Base-by-base conservation (phyloP, 2,113 vertebrate genomes). In the Pleuronectes platessa region DNA sequence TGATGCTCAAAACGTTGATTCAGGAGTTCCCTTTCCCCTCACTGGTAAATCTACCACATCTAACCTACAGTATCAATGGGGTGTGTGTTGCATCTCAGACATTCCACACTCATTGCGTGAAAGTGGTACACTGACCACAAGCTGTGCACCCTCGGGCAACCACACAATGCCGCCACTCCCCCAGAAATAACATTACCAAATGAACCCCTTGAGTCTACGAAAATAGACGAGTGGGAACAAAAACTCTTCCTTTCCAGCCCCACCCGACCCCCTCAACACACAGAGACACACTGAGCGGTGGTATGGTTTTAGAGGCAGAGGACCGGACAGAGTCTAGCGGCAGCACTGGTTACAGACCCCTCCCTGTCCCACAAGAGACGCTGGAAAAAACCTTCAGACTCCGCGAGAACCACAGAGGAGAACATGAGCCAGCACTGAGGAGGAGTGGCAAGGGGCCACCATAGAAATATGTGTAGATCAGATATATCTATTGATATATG, bases 161-260 rank as follows among this genome's bases (percentile, higher is more conserved):
- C 74, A 58, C 77, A 83, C 71, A 86, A 71, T 79, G 79, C 75
- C 53, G 68, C 75, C 40, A 60, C 73, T 21, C 61, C 58, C 70
- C 74, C 31, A 18, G 69, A 87, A 90, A 91, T 86, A 90, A 82
- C 77, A 80, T 55, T 60, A 67, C 75, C 42, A 90, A 89, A 91
- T 86, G 79, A 85, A 61, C 54, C 85, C 76, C 55, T 83, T 71
- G 62, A 67, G 58, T 72, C 11, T 35, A 65, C 81, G 55, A 23
- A 92, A 90, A 89, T 89, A 90, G 79, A 67, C 23, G 1, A 81
- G 64, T 63, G 51, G 70, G 66, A 83, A 78, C 65, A 78, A 79
- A 77, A 81, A 61, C 55, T 56, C 14, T 76, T 78, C 71, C 68
- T 78, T 47, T 70, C 1, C 20, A 61, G 74, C 86, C 54, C 81